Percentiles rank a stretch among this genome's conserved stretches.
phyloP scores from a whole-genome alignment of 1,140 invertebrate species.

The Euura lappo region DNA sequence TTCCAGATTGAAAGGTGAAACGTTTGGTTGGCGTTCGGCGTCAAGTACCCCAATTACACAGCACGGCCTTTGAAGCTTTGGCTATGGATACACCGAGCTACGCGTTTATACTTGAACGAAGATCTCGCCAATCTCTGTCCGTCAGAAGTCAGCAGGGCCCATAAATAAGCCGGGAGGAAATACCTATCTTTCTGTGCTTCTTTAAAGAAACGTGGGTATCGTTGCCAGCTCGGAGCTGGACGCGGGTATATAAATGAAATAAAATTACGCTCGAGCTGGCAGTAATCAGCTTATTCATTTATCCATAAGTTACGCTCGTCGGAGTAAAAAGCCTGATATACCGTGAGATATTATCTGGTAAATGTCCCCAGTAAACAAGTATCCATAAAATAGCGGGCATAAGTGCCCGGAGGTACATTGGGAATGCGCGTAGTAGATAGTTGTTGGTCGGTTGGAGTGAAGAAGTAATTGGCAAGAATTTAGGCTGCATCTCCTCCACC shows the following conservation, averaged over 20 bases:
- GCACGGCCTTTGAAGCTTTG: not conserved
- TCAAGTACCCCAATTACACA: slow-evolving; percentile 1
- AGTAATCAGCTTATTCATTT: slow-evolving; percentile 20
- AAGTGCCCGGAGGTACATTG: not conserved
- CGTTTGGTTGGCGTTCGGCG: not conserved
- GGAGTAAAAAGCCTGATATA: slow-evolving; percentile 22
- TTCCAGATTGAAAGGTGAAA: not conserved
- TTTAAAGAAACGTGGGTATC: not conserved
- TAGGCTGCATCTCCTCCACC: not conserved
- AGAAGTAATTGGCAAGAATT: slow-evolving; percentile 7
- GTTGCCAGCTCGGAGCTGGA: too few relatives aligned
- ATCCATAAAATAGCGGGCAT: slow-evolving; percentile 11
- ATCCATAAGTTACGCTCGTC: slow-evolving; percentile 14
- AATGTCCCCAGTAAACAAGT: slow-evolving; percentile 19
- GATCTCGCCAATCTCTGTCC: slow-evolving; percentile 1
- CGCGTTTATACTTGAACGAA: not conserved
- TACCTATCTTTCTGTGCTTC: not conserved
- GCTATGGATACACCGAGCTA: not conserved
- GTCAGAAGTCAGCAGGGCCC: not conserved
- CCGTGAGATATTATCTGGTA: slow-evolving; percentile 20
- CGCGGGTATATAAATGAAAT: too few relatives aligned
- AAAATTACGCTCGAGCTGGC: not conserved
- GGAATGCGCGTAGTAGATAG: not conserved
- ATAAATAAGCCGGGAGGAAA: not conserved
- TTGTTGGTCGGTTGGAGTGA: not conserved